Evolutionary conservation across 2,113 vertebrate species (phyloP).

Genomic region (Oophaga pumilio): DNA sequence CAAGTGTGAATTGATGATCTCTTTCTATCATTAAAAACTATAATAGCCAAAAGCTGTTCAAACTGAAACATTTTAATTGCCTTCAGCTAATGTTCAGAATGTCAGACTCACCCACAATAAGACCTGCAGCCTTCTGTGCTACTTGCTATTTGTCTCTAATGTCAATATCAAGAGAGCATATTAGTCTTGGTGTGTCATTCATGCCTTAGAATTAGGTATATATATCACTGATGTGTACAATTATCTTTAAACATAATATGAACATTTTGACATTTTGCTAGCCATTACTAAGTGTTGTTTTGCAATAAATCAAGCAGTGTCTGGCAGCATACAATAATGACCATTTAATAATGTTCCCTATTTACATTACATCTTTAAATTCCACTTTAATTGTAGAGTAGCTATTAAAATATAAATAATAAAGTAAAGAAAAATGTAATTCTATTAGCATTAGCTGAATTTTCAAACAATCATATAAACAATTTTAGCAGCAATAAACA

Average conservation of each 20-base stretch:
- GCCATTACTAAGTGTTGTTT: not conserved
- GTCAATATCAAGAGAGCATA: not conserved
- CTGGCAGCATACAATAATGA: not conserved
- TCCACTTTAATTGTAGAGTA: too few relatives aligned
- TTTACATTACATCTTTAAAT: not conserved
- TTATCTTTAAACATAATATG: not conserved
- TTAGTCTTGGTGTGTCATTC: not conserved
- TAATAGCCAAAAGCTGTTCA: slow-evolving; percentile 5
- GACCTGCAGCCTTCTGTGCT: not conserved
- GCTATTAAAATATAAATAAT: too few relatives aligned
- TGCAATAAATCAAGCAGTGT: not conserved
- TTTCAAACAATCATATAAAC: too few relatives aligned
- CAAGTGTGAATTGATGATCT: slow-evolving; percentile 6
- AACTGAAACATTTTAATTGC: slow-evolving; percentile 23
- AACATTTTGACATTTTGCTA: not conserved
- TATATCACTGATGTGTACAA: not conserved
- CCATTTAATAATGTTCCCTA: not conserved
- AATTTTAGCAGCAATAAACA: too few relatives aligned
- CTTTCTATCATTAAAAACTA: slow-evolving; percentile 11
- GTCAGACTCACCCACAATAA: not conserved
- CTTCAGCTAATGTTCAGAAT: slow-evolving; percentile 15
- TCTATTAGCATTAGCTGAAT: too few relatives aligned
- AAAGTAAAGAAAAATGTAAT: too few relatives aligned
- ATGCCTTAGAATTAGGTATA: not conserved
- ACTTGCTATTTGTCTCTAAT: slow-evolving; percentile 17